Conservation (phyloP, 2,888 invertebrate genomes). For the Sinelater perroti region DNA sequence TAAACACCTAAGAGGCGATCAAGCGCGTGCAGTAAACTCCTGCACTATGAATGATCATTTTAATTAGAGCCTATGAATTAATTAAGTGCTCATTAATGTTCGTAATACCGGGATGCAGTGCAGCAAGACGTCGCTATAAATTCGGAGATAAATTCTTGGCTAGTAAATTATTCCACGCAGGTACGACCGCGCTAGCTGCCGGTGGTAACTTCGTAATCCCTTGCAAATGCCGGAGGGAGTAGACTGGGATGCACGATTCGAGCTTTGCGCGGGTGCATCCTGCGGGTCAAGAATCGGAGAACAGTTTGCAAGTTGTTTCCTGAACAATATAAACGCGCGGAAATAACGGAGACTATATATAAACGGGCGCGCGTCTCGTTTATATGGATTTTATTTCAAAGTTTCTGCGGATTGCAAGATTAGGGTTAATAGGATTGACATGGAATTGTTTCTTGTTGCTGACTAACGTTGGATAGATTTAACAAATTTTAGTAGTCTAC, state of each 20-base stretch:
- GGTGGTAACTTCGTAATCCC: constrained; percentile 34
- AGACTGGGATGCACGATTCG: constrained; percentile 10
- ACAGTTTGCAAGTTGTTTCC: background rate
- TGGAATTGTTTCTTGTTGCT: too few relatives aligned
- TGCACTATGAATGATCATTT: constrained; percentile 33
- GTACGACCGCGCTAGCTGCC: constrained; percentile 16
- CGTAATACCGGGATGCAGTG: constrained; percentile 33
- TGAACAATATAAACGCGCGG: background rate
- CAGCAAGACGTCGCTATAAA: constrained; percentile 31
- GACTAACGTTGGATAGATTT: too few relatives aligned
- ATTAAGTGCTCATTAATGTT: constrained; percentile 35
- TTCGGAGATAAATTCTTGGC: constrained; percentile 30
- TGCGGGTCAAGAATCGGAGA: background rate
- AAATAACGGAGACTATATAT: too few relatives aligned
- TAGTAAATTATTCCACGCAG: constrained; percentile 32
- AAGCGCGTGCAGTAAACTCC: constrained; percentile 17
- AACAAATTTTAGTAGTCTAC: too few relatives aligned
- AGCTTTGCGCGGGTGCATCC: constrained; percentile 7
- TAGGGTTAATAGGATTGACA: too few relatives aligned
- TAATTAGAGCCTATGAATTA: constrained; percentile 36
- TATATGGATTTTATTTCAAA: too few relatives aligned
- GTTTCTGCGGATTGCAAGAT: background rate
- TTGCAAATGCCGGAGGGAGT: constrained; percentile 21
- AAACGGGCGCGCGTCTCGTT: too few relatives aligned
- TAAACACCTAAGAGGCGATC: constrained; percentile 22